Base-by-base conservation (phyloP, 2,797 vertebrate species). In the Erethizon dorsatum region DNA sequence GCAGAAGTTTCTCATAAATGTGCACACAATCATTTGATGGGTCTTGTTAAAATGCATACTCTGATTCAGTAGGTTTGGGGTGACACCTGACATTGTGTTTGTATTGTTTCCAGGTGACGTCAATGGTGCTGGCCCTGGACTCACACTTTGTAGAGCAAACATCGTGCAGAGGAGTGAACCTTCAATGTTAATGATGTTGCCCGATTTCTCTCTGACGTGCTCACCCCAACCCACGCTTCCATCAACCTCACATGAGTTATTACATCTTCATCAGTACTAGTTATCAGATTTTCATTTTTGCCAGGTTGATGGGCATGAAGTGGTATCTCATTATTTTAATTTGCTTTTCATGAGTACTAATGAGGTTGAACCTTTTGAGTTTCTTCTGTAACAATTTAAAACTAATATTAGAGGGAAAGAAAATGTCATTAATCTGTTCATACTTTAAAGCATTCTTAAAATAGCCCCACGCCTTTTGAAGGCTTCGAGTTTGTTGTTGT, bases 371-470 rank as follows among this genome's bases (percentile, higher is more conserved):
- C 41, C 33, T 77, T 61, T 59, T 87, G 52, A 69, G 41, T 83
- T 80, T 91, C 41, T 92, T 80, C 50, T 79, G 8, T 24, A 95
- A 57, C 24, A 79, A 63, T 63, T 88, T 80, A 84, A 57, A 88
- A 59, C 50, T 82, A 71, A 31, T n/a, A 69, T 88, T 67, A 65
- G 41, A 57, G 61, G 37, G 63, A 84, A 80, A 80, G 26, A 92
- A 57, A 73, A 88, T 47, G 0, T 24, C 15, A 50, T 84, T 84
- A 17, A 87, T 84, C 57, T 63, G 63, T 84, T 84, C 12, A 31
- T 94, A 85, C 20, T 80, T 89, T 75, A 88, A 94, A 85, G 56
- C 15, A 45, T 65, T 89, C 79, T 89, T 89, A 79, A 45, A 79
- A 73, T 33, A 88, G 41, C n/a, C 52, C 33, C 45, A 78, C 20